These are phyloP conservation scores for Phalacrocorax pelagicus DNA, from an alignment of 2,113 vertebrate genomes.

Conservation along the genomic window DNA sequence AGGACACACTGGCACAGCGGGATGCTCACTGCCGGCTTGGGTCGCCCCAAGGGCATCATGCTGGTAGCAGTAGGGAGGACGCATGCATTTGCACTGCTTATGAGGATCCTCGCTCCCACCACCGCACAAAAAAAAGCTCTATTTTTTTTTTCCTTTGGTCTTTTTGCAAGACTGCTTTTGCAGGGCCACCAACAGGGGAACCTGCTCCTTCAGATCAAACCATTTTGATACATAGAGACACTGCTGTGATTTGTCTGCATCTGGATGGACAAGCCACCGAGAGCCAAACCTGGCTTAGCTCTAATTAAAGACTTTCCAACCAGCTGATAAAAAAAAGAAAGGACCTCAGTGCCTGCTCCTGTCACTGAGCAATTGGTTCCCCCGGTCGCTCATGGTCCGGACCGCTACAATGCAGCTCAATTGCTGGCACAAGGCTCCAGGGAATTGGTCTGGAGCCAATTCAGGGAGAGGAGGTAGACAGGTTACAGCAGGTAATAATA, in stretches of 20 bases:
- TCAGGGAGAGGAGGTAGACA: neutral
- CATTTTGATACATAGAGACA: neutral
- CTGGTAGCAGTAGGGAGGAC: rapidly evolving
- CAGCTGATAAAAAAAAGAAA: neutral
- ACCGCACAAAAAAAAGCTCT: neutral
- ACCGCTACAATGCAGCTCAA: neutral
- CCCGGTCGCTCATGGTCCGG: rapidly evolving
- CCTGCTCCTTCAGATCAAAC: rapidly evolving
- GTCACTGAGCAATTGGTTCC: neutral
- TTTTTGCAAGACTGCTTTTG: neutral
- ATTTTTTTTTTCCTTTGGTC: neutral
- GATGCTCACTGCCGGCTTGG: neutral
- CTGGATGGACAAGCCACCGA: neutral
- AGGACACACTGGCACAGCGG: rapidly evolving
- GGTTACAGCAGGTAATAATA: neutral
- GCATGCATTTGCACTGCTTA: neutral
- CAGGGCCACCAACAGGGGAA: rapidly evolving
- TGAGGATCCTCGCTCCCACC: neutral
- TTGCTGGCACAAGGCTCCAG: neutral
- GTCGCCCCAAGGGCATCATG: neutral
- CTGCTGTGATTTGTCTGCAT: neutral
- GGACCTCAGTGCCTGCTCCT: neutral
- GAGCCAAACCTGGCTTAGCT: neutral
- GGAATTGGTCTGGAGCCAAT: neutral
- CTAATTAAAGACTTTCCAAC: constrained; percentile 22